Evolutionary conservation across 2,113 vertebrate genomes (phyloP).

Genomic region (Corythornis madagascariensis): DNA sequence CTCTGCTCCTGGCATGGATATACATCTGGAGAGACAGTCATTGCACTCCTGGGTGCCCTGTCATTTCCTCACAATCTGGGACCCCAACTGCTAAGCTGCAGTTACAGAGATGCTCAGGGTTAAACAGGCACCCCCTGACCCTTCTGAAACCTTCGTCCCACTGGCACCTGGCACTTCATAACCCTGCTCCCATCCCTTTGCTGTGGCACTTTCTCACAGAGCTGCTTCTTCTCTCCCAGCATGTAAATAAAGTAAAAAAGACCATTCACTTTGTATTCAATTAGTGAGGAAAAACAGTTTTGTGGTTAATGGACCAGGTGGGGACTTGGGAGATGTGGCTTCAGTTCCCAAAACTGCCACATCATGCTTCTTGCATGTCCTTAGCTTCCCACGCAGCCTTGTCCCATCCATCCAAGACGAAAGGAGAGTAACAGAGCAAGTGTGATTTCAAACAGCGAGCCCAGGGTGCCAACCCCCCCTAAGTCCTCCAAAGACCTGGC

Average conservation of each 20-base stretch:
- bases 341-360: not conserved
- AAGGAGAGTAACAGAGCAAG: not conserved
- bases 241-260: not conserved
- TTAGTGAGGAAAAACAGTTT: not conserved
- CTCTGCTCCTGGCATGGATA: not conserved
- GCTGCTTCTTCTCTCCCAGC: not conserved
- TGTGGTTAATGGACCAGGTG: not conserved
- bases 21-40: not conserved
- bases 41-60: not conserved
- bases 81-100: not conserved
- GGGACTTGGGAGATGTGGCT: not conserved
- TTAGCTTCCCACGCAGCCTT: not conserved
- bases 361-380: not conserved
- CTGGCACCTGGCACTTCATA: not conserved
- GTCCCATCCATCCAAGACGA: not conserved
- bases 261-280: not conserved
- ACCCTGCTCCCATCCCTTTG: not conserved
- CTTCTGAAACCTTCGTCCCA: not conserved
- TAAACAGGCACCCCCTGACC: rapidly evolving
- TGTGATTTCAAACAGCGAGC: not conserved
- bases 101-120: not conserved
- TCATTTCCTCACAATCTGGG: not conserved
- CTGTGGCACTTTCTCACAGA: not conserved
- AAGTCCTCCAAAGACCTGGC: not conserved
- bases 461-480: not conserved